These are phyloP conservation scores for Penaeus monodon DNA, from an alignment of 2,888 invertebrate species.

Conservation along the genomic window DNA sequence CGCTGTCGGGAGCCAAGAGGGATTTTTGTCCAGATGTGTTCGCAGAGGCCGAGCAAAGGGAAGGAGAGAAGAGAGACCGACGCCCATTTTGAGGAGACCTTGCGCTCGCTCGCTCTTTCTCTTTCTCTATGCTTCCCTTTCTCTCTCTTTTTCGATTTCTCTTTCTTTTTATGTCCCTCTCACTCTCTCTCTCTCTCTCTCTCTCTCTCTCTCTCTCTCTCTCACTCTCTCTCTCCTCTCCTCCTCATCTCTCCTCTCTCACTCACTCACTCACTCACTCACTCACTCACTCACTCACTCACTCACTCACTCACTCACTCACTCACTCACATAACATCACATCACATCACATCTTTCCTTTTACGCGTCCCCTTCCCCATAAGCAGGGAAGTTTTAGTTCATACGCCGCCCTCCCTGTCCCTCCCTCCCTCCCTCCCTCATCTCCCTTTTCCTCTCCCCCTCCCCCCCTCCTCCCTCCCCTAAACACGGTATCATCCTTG, in stretches of 20 bases:
- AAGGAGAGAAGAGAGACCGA: no score
- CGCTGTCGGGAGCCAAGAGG: no score
- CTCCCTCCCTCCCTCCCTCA: neutral
- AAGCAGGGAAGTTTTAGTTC: no score
- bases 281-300: no score
- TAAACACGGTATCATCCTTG: conserved; percentile 32
- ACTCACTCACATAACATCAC: no score
- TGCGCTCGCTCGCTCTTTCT: neutral
- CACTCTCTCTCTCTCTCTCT: neutral
- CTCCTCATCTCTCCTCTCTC: no score
- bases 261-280: no score
- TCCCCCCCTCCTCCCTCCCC: neutral
- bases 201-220: neutral
- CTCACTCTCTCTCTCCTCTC: no score
- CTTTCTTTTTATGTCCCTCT: neutral
- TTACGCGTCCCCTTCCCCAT: neutral
- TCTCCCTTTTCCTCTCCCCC: neutral
- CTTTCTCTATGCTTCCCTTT: neutral
- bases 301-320: no score
- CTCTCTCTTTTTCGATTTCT: neutral
- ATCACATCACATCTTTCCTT: neutral
- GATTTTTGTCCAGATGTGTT: neutral
- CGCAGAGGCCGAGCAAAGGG: no score
- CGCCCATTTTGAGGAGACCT: no score
- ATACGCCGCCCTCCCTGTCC: neutral